These are phyloP conservation scores for Piprites chloris DNA, from an alignment of 2,113 vertebrate species.

Conservation along the genomic window DNA sequence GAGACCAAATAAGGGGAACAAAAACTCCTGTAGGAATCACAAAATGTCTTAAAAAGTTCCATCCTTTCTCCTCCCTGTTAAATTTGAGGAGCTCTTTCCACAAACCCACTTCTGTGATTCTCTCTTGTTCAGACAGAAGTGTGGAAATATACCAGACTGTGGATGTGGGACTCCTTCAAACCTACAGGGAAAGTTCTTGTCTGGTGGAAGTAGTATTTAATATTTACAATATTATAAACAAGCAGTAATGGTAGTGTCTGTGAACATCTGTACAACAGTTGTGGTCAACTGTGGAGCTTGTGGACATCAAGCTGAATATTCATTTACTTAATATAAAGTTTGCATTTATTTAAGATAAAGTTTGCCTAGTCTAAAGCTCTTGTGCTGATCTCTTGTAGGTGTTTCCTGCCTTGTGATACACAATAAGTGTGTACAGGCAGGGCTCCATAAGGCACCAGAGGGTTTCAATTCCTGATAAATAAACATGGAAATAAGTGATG, in stretches of 20 bases:
- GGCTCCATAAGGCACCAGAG: rapidly evolving
- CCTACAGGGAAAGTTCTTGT: rapidly evolving
- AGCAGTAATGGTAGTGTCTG: not conserved
- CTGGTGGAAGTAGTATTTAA: not conserved
- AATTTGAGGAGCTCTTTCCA: not conserved
- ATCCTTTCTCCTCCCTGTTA: not conserved
- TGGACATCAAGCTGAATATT: not conserved
- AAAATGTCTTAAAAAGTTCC: not conserved
- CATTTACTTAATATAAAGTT: not conserved
- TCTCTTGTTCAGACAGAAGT: not conserved
- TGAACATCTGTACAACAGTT: not conserved
- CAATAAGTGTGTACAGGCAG: rapidly evolving
- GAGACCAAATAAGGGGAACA: not conserved
- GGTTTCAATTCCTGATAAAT: not conserved
- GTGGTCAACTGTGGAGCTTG: not conserved
- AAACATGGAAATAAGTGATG: not conserved
- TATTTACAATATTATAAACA: not conserved
- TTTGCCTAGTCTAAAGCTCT: not conserved
- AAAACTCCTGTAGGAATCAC: not conserved
- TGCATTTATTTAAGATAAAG: not conserved
- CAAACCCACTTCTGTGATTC: not conserved
- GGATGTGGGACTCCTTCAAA: not conserved
- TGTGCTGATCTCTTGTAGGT: not conserved
- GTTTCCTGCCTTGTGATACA: not conserved
- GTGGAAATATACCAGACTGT: not conserved